These are phyloP conservation scores for Mimachlamys varia DNA, from an alignment of 2,888 invertebrate species.

Conservation along the genomic window DNA sequence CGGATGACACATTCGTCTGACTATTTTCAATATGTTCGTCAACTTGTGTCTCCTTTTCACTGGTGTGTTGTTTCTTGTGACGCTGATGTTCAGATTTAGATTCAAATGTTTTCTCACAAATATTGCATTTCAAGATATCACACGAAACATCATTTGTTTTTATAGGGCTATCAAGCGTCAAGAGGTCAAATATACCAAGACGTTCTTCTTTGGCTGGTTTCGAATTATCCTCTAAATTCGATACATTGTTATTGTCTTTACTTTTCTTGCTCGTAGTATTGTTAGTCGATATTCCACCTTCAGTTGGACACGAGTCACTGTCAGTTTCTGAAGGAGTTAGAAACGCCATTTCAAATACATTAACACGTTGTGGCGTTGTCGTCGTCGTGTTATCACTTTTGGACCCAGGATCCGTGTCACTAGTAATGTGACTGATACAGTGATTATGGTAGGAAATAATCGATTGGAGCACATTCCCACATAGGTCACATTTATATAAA, in stretches of 20 bases:
- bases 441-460: background rate
- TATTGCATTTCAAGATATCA: background rate
- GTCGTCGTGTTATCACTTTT: background rate
- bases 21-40: background rate
- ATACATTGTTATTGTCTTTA: background rate
- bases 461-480: background rate
- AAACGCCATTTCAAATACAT: background rate
- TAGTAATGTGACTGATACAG: background rate
- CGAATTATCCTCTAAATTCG: background rate
- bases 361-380: background rate
- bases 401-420: background rate
- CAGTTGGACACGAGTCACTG: background rate
- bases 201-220: slow-evolving; percentile 1
- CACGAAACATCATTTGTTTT: background rate
- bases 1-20: background rate
- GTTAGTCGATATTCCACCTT: background rate
- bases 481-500: background rate
- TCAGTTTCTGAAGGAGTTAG: background rate
- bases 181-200: background rate
- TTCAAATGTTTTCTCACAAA: background rate
- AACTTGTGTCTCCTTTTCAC: background rate
- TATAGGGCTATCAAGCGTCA: background rate
- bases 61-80: background rate
- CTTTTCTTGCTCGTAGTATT: background rate
- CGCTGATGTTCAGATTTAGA: background rate